Evolutionary conservation across 2,797 vertebrate genomes (phyloP).

Genomic region (Rhinatrema bivittatum): DNA sequence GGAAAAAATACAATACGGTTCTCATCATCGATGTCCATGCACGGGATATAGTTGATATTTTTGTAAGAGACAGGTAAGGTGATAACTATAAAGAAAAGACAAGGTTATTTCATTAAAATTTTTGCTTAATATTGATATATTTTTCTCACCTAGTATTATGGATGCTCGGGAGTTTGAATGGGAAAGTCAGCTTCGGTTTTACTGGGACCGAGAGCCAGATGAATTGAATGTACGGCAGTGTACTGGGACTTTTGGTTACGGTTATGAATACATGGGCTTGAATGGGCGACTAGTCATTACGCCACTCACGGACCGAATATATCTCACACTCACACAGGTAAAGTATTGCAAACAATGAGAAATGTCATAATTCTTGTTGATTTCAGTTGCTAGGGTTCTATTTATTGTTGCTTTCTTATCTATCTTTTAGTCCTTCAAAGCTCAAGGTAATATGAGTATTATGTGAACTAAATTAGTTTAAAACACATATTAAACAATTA

Average conservation of each 20-base stretch:
- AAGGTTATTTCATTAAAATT: rapidly evolving
- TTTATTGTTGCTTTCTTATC: no score
- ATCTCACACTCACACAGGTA: conserved; percentile 94
- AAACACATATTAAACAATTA: no score
- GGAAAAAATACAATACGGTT: conserved; percentile 86
- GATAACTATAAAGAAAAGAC: rapidly evolving
- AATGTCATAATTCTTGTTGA: no score
- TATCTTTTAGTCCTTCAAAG: no score
- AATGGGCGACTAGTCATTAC: conserved; percentile 94
- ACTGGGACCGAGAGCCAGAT: conserved; percentile 78
- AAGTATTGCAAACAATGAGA: background rate
- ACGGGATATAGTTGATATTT: conserved; percentile 85
- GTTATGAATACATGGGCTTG: conserved; percentile 96
- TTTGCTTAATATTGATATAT: rapidly evolving
- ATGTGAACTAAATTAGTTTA: no score
- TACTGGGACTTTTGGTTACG: conserved; percentile 81
- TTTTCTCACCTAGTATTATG: conserved; percentile 62
- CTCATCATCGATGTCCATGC: conserved; percentile 95
- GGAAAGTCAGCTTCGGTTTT: conserved; percentile 93
- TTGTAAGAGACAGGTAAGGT: conserved; percentile 78
- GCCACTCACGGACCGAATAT: conserved; percentile 90
- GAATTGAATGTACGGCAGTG: conserved; percentile 82
- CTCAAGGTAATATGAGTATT: no score
- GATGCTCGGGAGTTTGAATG: conserved; percentile 87
- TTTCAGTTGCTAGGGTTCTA: no score